phyloP scores from a whole-genome alignment of 2,113 vertebrate genomes.

The Nycticorax nycticorax region DNA sequence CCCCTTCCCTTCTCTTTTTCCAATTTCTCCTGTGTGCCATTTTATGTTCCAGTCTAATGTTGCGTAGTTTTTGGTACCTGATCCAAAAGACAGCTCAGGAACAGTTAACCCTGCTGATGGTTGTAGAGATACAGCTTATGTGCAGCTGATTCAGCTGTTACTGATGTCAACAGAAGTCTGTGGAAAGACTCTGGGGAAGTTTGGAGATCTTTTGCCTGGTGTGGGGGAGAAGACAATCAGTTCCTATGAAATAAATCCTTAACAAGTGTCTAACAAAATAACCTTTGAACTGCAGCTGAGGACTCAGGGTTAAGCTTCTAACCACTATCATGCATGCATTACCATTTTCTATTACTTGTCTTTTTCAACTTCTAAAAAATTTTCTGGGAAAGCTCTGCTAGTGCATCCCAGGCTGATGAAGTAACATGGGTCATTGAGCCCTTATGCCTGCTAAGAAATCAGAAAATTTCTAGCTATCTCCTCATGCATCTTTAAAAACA shows the following conservation, averaged over 20 bases:
- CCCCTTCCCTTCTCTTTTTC: neutral
- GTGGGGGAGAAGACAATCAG: neutral
- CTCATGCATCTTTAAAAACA: conserved; percentile 4
- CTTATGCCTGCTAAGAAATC: neutral
- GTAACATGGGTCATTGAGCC: neutral
- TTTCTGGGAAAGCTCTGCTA: neutral
- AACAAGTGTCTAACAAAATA: neutral
- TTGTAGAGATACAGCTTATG: neutral
- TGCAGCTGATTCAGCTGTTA: neutral
- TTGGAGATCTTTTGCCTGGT: neutral
- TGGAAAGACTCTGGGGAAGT: neutral
- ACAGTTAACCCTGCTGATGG: neutral
- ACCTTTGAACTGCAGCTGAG: neutral
- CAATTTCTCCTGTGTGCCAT: neutral
- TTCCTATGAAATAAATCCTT: neutral
- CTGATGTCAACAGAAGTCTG: neutral
- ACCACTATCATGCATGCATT: neutral
- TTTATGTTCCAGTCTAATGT: neutral
- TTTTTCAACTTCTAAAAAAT: neutral
- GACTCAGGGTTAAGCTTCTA: neutral
- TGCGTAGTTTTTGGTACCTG: neutral
- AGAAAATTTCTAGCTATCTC: neutral
- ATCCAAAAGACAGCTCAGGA: neutral
- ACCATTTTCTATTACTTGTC: neutral
- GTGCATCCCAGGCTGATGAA: neutral